A percentile compares a stretch with the other conserved stretches of the same genome.
Evolutionary conservation across 2,888 invertebrate genomes (phyloP).

Genomic region (Stegophylla sp.): DNA sequence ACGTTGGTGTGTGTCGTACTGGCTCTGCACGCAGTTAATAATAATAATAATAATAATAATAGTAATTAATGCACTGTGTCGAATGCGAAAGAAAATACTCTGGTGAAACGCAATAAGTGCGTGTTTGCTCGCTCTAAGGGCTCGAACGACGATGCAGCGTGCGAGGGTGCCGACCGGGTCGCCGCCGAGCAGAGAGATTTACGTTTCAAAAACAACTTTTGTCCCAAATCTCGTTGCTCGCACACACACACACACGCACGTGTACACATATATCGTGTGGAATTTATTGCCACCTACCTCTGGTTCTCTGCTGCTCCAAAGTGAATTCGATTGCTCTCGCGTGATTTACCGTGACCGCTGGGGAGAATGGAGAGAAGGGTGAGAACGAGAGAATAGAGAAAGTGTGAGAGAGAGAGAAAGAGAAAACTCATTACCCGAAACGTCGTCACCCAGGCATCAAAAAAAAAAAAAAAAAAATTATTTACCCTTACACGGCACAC

Average conservation of each 20-base stretch:
- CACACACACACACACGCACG: background rate
- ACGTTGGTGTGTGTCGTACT: no score
- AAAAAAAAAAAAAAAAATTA: no score
- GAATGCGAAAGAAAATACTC: constrained; percentile 10
- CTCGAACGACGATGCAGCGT: background rate
- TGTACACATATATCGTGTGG: background rate
- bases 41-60: no score
- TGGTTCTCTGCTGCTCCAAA: constrained; percentile 7
- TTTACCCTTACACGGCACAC: no score
- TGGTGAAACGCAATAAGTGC: background rate
- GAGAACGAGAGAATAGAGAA: no score
- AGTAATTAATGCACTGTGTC: constrained; percentile 12
- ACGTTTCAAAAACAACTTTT: constrained; percentile 50
- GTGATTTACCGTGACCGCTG: constrained; percentile 34
- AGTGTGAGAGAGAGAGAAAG: no score
- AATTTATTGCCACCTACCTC: constrained; percentile 24
- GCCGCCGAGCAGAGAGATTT: constrained; percentile 31
- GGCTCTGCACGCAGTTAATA: no score
- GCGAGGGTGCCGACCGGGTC: background rate
- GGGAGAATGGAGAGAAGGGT: background rate
- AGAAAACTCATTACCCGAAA: no score
- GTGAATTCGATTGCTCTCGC: constrained; percentile 14
- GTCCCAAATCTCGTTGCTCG: constrained; percentile 32
- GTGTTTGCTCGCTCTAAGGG: background rate
- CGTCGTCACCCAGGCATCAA: no score